Conservation (phyloP, 1,140 invertebrate genomes). For the Ceratina australensis region DNA sequence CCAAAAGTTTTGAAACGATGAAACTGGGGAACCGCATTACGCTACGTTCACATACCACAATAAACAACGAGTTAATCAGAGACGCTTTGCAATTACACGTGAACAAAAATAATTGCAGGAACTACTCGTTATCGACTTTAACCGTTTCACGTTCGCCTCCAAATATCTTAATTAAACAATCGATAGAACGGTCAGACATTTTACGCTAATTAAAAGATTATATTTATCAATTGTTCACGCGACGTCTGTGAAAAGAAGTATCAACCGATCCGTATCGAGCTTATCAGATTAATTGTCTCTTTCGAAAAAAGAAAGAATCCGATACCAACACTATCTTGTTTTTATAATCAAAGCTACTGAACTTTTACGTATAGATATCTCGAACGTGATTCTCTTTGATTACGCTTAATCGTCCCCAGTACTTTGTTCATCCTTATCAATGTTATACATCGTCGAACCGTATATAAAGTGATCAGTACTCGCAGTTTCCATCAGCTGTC, state of each 20-base stretch:
- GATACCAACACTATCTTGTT: background rate
- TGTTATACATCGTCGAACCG: background rate
- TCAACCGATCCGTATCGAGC: background rate
- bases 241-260: background rate
- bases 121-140: background rate
- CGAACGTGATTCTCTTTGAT: background rate
- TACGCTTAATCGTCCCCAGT: background rate
- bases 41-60: background rate
- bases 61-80: background rate
- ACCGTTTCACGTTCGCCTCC: background rate
- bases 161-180: constrained; percentile 23
- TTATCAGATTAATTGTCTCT: constrained; percentile 16
- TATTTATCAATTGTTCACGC: background rate
- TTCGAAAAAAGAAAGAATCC: background rate
- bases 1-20: constrained; percentile 39
- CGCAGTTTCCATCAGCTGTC: background rate
- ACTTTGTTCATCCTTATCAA: constrained; percentile 29
- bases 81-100: background rate
- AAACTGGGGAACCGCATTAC: background rate
- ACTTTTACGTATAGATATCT: background rate
- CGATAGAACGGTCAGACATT: background rate
- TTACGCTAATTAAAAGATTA: constrained; percentile 28
- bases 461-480: constrained; percentile 46
- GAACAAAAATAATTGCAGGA: background rate
- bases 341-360: background rate